A percentile compares a stretch with the other conserved stretches of the same genome.
These are phyloP conservation scores for Phania funesta DNA, from an alignment of 2,888 invertebrate species.

Conservation along the genomic window DNA sequence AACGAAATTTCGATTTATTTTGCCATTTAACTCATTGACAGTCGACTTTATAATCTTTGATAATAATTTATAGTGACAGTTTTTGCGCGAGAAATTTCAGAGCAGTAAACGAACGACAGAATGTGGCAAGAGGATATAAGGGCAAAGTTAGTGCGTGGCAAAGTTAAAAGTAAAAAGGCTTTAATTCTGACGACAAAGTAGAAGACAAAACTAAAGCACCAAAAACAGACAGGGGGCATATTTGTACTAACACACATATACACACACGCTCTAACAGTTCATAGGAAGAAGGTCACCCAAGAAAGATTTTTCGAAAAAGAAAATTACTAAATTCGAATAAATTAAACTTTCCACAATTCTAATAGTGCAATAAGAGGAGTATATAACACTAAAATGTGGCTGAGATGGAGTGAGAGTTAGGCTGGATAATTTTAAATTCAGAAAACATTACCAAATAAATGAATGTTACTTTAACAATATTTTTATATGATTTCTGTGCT, in stretches of 20 bases:
- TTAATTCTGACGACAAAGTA: conserved; percentile 5
- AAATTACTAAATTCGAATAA: too few relatives aligned
- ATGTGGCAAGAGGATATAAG: conserved; percentile 36
- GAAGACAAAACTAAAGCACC: background rate
- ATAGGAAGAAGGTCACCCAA: background rate
- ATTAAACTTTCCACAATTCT: too few relatives aligned
- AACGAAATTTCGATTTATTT: conserved; percentile 61
- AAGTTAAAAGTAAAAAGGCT: conserved; percentile 35
- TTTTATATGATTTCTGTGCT: too few relatives aligned
- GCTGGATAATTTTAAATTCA: too few relatives aligned
- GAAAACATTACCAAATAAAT: too few relatives aligned
- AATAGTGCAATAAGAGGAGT: too few relatives aligned
- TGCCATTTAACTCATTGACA: conserved; percentile 65
- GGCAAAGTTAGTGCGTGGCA: conserved; percentile 60
- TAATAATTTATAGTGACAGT: conserved; percentile 65
- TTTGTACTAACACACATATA: background rate
- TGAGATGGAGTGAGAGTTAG: too few relatives aligned
- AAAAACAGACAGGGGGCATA: background rate
- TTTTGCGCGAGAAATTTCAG: conserved; percentile 59
- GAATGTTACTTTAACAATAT: too few relatives aligned
- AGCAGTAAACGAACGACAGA: conserved; percentile 49
- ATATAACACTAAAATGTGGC: too few relatives aligned
- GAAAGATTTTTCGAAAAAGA: background rate
- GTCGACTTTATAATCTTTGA: conserved; percentile 64
- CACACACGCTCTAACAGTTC: background rate